Percentiles rank a stretch among this genome's conserved stretches.
phyloP scores from a whole-genome alignment of 2,113 vertebrate genomes.

The Istiophorus platypterus region DNA sequence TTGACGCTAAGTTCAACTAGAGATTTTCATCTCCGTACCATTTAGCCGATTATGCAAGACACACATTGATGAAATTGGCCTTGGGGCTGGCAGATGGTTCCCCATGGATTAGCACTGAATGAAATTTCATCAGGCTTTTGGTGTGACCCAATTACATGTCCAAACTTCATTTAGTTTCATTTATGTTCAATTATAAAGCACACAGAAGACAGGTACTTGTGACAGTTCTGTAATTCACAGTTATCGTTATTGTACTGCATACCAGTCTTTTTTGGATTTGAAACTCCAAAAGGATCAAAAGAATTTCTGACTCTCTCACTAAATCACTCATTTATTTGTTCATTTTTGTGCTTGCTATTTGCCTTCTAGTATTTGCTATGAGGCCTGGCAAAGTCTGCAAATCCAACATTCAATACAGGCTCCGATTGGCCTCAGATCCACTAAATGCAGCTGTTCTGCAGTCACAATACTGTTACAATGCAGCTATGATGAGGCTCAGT shows the following conservation, averaged over 20 bases:
- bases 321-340: not conserved
- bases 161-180: constrained; percentile 21
- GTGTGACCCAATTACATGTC: constrained; percentile 46
- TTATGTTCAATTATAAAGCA: constrained; percentile 24
- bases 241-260: constrained; percentile 64
- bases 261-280: constrained; percentile 23
- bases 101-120: constrained; percentile 21
- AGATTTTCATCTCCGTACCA: constrained; percentile 40
- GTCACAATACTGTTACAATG: not conserved
- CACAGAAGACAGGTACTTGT: constrained; percentile 21
- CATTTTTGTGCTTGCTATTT: not conserved
- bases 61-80: constrained; percentile 32
- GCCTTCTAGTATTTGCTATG: not conserved
- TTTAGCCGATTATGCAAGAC: constrained; percentile 37
- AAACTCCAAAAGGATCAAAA: not conserved
- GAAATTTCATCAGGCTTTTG: constrained; percentile 34
- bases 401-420: not conserved
- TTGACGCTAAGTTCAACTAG: constrained; percentile 26
- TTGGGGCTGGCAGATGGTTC: constrained; percentile 15
- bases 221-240: constrained; percentile 12
- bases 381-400: not conserved
- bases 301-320: not conserved
- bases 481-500: not conserved
- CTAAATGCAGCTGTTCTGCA: not conserved
- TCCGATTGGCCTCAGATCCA: not conserved